A percentile compares a stretch with the other conserved stretches of the same genome.
Evolutionary conservation across 2,113 vertebrate genomes (phyloP).

Genomic region (Chionomys nivalis): DNA sequence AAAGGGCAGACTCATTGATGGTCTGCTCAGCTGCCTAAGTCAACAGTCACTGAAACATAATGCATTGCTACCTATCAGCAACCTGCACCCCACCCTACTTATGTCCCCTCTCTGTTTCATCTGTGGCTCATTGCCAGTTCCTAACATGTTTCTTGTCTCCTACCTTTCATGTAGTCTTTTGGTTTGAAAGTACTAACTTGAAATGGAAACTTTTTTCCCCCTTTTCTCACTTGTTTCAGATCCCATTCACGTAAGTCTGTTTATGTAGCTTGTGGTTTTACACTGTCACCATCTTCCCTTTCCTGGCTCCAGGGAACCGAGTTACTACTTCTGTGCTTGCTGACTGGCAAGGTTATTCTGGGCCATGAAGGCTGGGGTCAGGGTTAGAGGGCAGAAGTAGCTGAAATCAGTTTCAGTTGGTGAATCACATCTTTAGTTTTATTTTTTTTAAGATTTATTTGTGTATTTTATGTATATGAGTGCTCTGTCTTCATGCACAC

Average conservation of each 20-base stretch:
- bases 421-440: constrained; percentile 17
- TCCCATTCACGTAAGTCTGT: constrained; percentile 35
- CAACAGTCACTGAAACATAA: constrained; percentile 42
- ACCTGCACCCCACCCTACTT: not conserved
- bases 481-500: not conserved
- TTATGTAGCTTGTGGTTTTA: constrained; percentile 48
- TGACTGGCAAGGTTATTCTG: constrained; percentile 68
- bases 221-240: constrained; percentile 63
- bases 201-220: not conserved
- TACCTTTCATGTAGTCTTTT: not conserved
- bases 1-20: not conserved
- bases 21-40: constrained; percentile 18
- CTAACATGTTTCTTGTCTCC: not conserved
- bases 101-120: constrained; percentile 3
- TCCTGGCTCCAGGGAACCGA: constrained; percentile 65
- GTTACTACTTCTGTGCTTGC: constrained; percentile 33
- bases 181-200: constrained; percentile 17
- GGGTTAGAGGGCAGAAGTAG: constrained; percentile 22
- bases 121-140: not conserved
- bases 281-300: constrained; percentile 53
- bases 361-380: not conserved
- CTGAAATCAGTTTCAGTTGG: constrained; percentile 1
- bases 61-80: constrained; percentile 27
- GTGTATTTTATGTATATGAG: not conserved
- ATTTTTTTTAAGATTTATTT: not conserved